Evolutionary conservation across 92 coral and sea anemone genomes (phyloP).

Genomic region (Desmophyllum pertusum): DNA sequence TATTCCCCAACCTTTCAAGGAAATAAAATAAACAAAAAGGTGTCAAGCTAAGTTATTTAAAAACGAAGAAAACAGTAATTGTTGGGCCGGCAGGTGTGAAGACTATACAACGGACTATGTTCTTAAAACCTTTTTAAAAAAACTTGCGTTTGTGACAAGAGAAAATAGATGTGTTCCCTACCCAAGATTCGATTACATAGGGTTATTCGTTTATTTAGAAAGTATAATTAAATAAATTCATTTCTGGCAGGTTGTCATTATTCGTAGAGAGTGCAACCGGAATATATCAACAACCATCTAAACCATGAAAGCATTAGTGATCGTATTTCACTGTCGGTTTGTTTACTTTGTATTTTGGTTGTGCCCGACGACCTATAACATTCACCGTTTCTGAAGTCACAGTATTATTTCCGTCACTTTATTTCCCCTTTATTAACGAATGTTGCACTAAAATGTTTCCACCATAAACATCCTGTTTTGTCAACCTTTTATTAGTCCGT

Average conservation of each 20-base stretch:
- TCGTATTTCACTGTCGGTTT: neutral
- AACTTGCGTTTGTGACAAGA: neutral
- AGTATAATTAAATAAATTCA: neutral
- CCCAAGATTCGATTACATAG: neutral
- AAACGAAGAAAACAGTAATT: neutral
- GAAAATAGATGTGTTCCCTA: neutral
- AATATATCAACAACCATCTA: neutral
- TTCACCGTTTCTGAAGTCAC: neutral
- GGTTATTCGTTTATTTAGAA: neutral
- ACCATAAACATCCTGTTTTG: neutral
- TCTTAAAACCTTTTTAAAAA: too few relatives aligned
- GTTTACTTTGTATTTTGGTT: neutral
- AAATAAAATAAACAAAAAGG: neutral
- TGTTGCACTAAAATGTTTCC: neutral
- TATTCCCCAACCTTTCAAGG: neutral
- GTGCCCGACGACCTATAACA: neutral
- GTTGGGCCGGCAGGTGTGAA: neutral
- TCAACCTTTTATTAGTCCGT: neutral
- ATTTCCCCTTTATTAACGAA: neutral
- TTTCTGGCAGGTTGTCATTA: neutral
- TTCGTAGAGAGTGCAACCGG: neutral
- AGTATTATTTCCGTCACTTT: neutral
- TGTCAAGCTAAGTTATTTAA: neutral
- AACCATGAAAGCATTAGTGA: neutral
- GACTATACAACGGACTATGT: neutral